phyloP scores from a whole-genome alignment of 1,140 invertebrate genomes.

The Habropoda laboriosa region DNA sequence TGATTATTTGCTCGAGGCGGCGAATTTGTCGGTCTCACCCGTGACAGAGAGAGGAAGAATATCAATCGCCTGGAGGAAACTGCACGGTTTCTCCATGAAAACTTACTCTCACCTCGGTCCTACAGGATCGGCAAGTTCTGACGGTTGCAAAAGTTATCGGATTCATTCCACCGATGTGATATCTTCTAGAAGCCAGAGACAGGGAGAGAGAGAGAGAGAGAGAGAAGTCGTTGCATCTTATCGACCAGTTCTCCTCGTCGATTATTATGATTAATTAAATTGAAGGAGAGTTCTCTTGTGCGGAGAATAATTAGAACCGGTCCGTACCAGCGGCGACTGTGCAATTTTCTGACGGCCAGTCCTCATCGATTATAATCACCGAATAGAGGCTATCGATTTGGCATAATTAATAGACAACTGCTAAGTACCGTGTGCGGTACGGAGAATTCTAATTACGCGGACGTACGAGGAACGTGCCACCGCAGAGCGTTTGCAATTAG shows the following conservation, averaged over 20 bases:
- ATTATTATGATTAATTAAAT: slow-evolving; percentile 45
- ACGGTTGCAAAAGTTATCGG: slow-evolving; percentile 8
- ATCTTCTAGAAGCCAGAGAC: too few relatives aligned
- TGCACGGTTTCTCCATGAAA: not conserved
- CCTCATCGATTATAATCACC: not conserved
- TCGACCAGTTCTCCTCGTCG: not conserved
- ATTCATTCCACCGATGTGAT: not conserved
- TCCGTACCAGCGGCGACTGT: too few relatives aligned
- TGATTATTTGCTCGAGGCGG: slow-evolving; percentile 51
- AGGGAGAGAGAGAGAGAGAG: too few relatives aligned
- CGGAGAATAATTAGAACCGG: slow-evolving; percentile 9
- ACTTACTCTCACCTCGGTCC: not conserved
- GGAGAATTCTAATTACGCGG: slow-evolving; percentile 40
- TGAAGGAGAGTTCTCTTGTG: not conserved
- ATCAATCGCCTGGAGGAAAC: slow-evolving; percentile 35
- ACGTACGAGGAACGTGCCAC: slow-evolving; percentile 22
- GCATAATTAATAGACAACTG: slow-evolving; percentile 47
- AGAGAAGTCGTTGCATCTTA: not conserved
- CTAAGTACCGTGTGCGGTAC: not conserved
- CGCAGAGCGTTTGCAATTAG: slow-evolving; percentile 24
- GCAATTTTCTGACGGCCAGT: not conserved
- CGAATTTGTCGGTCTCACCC: slow-evolving; percentile 50
- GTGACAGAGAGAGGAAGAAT: slow-evolving; percentile 40
- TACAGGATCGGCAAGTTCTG: not conserved
- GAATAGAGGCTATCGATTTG: slow-evolving; percentile 29